Base-by-base conservation (phyloP, 2,113 vertebrate species). In the Pteruthius melanotis region DNA sequence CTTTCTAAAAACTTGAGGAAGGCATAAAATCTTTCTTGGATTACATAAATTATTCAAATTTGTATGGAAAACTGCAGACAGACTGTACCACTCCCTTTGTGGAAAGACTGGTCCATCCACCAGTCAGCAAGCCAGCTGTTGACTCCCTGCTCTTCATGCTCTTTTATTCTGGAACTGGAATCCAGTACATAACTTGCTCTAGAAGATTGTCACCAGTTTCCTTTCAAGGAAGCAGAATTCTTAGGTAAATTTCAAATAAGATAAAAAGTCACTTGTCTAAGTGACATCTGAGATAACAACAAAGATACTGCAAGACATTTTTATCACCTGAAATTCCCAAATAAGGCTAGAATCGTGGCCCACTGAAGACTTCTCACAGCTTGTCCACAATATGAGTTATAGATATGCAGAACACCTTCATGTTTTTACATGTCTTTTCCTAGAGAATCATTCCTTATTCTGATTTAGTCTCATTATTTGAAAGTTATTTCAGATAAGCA, bases 401-500 rank as follows among this genome's bases (percentile, higher is more conserved):
- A 83, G n/a, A 21, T 60, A 66, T 56, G 40, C 52, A 66, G 47
- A 94, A 63, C 20, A 80, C 9, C 15, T 37, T 79, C 7, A 33
- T 39, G 26, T 16, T 76, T 87, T 82, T 11, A 80, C 23, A 19
- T 28, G 4, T 6, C 11, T 89, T 87, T 90, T 80, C n/a, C 33
- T 54, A 54, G 13, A 86, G 21, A 79, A 94, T 50, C 24, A 52
- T 56, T 15, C 22, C 54, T 89, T 87, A 61, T 77, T 83, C 71
- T 90, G 15, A 54, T 59, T 80, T 45, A 77, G 35, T 42, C 10
- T 87, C 22, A 57, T 78, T 89, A 79, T 61, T 61, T 66, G 14
- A 63, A 94, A 95, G 19, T 40, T 94, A 66, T 56, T 90, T 95
- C 59, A 81, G 20, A 74, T n/a, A 94, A 94, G 30, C 13, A 72